Evolutionary conservation across 2,888 invertebrate species (phyloP), one percentile per base, ranked within the genome.

Genomic region (Parnassius orleans): DNA sequence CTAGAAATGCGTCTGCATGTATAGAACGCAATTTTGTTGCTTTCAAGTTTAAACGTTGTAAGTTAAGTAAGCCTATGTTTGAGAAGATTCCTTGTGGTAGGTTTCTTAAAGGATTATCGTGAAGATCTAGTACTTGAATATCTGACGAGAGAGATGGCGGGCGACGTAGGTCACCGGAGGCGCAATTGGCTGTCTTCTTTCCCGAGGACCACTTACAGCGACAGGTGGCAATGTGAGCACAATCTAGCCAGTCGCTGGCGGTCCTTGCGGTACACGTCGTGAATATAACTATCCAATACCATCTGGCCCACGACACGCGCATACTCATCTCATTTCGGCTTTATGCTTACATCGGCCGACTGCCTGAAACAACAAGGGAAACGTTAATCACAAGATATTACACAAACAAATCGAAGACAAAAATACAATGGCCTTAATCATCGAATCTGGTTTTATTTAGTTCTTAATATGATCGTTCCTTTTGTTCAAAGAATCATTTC

Each of bases 191-290:
- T 52, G 96, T 96, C 84, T 96, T 97, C 87, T 98, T 98, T 66
- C 97, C 97, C 66, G 95, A 96, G 52, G 96, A 95, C 98, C 98
- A 98, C 90, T 97, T 97, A 93, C 98, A 98, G 76, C 95, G 94
- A 84, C 98, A 98, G 74, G 95, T 95, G 68, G 94, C 92, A 76
- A 96, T 96, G 70, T 94, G 93, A 75, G 97, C 96, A 87, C 97
- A 97, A 86, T 96, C 96, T 59, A 96, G 96, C 97, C 97, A 97
- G 87, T 97, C 97, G 74, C 90, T 90, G 73, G 89, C 88, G 64
- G 90, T 90, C 81, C 89, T 86, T 67, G 89, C 90, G 71, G 90
- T 87, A 76, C 91, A 90, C 75, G 87, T 87, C 74, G 88, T 88
- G 80, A 91, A 82, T 81, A 91, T 87, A 71, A 90, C 87, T 76